Percentiles rank a stretch among this genome's conserved stretches.
phyloP scores from a whole-genome alignment of 2,797 vertebrate species.

The Nannoperca australis region DNA sequence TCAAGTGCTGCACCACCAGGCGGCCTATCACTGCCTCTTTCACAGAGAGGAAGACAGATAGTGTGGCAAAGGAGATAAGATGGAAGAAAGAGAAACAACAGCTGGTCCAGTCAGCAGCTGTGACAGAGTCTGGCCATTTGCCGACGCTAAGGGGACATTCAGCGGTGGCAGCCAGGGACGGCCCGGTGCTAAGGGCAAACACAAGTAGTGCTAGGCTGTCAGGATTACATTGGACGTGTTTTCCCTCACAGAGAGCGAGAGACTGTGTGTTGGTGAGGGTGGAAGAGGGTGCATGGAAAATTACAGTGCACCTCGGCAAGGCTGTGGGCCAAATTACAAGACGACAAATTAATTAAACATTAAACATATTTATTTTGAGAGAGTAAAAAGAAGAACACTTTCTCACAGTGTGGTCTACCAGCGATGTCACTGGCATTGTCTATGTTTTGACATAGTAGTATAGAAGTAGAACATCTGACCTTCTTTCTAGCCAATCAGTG shows the following conservation, averaged over 20 bases:
- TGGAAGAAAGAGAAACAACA: slow-evolving; percentile 67
- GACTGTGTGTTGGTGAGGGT: background rate
- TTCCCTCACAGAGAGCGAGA: background rate
- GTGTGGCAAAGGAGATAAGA: slow-evolving; percentile 61
- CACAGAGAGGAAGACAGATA: slow-evolving; percentile 57
- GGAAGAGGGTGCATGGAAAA: slow-evolving; percentile 3
- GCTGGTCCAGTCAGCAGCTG: slow-evolving; percentile 70
- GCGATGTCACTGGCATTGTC: background rate
- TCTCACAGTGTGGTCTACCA: background rate
- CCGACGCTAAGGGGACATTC: slow-evolving; percentile 59
- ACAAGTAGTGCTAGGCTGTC: slow-evolving; percentile 37
- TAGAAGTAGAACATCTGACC: background rate
- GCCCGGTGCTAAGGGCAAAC: slow-evolving; percentile 45
- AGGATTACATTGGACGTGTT: slow-evolving; percentile 31
- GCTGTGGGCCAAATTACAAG: background rate
- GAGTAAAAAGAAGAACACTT: background rate
- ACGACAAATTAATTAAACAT: slow-evolving; percentile 7
- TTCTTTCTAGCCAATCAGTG: background rate
- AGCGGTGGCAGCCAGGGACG: slow-evolving; percentile 58
- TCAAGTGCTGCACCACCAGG: slow-evolving; percentile 52
- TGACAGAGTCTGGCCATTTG: slow-evolving; percentile 64
- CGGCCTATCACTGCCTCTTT: slow-evolving; percentile 53
- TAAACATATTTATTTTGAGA: background rate
- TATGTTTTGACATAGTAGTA: slow-evolving; percentile 1
- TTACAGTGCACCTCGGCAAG: slow-evolving; percentile 13